A percentile compares a stretch with the other conserved stretches of the same genome.
Evolutionary conservation across 2,888 invertebrate species (phyloP).

Genomic region (Noctuana brunneofusca): DNA sequence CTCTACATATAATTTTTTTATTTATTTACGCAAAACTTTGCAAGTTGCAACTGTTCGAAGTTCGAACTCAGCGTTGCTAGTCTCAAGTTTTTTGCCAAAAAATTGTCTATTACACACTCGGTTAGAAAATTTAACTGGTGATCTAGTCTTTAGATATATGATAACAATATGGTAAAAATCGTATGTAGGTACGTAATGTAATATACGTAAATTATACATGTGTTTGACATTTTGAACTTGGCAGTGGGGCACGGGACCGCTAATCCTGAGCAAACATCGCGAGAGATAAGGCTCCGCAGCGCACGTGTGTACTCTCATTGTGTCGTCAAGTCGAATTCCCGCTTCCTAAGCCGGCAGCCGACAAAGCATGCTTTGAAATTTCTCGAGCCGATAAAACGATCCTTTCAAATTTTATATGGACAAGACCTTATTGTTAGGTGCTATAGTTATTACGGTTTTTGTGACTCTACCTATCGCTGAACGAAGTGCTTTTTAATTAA

Average conservation of each 20-base stretch:
- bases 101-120: too few species aligned
- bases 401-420: constrained; percentile 11
- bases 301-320: constrained; percentile 42
- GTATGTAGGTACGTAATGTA: too few species aligned
- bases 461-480: neutral
- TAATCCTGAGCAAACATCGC: constrained; percentile 68
- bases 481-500: constrained; percentile 2
- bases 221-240: constrained; percentile 78
- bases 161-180: too few species aligned
- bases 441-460: constrained; percentile 18
- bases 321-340: constrained; percentile 26
- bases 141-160: too few species aligned
- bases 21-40: too few species aligned
- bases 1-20: too few species aligned
- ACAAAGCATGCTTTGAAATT: constrained; percentile 27
- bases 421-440: constrained; percentile 3
- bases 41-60: too few species aligned
- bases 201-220: constrained; percentile 38
- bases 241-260: constrained; percentile 62
- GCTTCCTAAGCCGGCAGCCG: constrained; percentile 44
- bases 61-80: too few species aligned
- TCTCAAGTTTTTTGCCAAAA: too few species aligned
- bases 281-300: constrained; percentile 39
- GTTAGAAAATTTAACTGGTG: too few species aligned
- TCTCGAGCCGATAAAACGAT: neutral